Evolutionary conservation across 1,140 invertebrate species (phyloP), one percentile per base, ranked within the genome.

Genomic region (Formica selysi): DNA sequence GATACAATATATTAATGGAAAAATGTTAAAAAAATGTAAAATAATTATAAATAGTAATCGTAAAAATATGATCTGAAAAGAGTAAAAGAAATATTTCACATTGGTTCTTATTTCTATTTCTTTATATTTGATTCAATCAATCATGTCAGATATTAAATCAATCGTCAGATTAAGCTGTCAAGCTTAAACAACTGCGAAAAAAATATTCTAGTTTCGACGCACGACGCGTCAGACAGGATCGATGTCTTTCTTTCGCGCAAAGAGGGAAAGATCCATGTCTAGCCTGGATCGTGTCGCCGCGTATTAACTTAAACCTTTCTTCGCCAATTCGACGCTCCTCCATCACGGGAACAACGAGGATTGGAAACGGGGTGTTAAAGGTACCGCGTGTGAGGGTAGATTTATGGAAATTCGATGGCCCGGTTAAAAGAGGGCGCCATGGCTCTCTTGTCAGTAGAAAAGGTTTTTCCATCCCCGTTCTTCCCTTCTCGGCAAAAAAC

Each of bases 391-490:
- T n/a, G 19, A 62, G 22, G 70, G 88, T 90, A 74, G 86, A 89
- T 89, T 89, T 89, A 89, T 90, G 89, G 88, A 90, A 89, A 90
- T 90, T 89, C 64, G 80, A 64, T 67, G 89, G 79, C 62, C 57
- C 68, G 59, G 44, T 59, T 64, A 76, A 89, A 80, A 89, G 48
- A 74, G 76, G 74, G 76, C 74, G 70, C 67, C 41, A 57, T 32
- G 87, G 44, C 65, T 81, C 73, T 51, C 48, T 51, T 19, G 73
- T 83, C 64, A 38, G 78, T 59, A 76, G 85, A 19, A 54, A 89
- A 64, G 68, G 48, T 54, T 70, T 79, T 57, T 57, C 22, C n/a
- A 26, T 32, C 26, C 48, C 2, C 10, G 2, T 3, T n/a, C 41
- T 2, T 2, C 13, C 19, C n/a, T 26, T 76, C 32, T 4, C 38